phyloP scores from a whole-genome alignment of 2,113 vertebrate species.

The Corythornis madagascariensis region DNA sequence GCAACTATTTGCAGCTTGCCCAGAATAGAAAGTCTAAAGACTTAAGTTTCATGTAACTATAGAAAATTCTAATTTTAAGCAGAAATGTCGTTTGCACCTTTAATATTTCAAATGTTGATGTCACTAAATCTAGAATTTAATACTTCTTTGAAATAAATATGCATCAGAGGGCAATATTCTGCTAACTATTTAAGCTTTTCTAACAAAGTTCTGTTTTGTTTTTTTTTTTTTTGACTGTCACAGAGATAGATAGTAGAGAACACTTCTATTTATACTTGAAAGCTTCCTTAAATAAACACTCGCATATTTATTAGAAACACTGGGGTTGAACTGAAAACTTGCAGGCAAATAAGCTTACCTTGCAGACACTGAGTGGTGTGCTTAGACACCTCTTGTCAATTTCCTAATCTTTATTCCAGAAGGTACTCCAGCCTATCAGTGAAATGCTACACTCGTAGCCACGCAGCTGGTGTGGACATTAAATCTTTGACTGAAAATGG shows the following conservation, averaged over 20 bases:
- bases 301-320: slow-evolving; percentile 43
- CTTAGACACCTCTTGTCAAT: not conserved
- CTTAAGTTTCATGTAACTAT: slow-evolving; percentile 64
- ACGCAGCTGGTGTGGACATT: not conserved
- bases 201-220: not conserved
- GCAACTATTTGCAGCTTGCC: slow-evolving; percentile 66
- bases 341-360: not conserved
- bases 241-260: slow-evolving; percentile 49
- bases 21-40: slow-evolving; percentile 63
- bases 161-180: not conserved
- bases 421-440: not conserved
- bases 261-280: slow-evolving; percentile 60
- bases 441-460: not conserved
- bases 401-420: slow-evolving; percentile 41
- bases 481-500: slow-evolving; percentile 31
- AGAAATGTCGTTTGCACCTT: slow-evolving; percentile 17
- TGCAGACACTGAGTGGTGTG: not conserved
- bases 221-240: slow-evolving; percentile 25
- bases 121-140: slow-evolving; percentile 69
- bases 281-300: slow-evolving; percentile 51
- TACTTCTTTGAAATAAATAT: slow-evolving; percentile 27
- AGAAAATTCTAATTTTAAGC: slow-evolving; percentile 63
- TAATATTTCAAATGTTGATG: slow-evolving; percentile 27
- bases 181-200: not conserved
- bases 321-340: slow-evolving; percentile 13